Base-by-base conservation (phyloP, 2,113 vertebrate genomes). In the Urocitellus parryii region DNA sequence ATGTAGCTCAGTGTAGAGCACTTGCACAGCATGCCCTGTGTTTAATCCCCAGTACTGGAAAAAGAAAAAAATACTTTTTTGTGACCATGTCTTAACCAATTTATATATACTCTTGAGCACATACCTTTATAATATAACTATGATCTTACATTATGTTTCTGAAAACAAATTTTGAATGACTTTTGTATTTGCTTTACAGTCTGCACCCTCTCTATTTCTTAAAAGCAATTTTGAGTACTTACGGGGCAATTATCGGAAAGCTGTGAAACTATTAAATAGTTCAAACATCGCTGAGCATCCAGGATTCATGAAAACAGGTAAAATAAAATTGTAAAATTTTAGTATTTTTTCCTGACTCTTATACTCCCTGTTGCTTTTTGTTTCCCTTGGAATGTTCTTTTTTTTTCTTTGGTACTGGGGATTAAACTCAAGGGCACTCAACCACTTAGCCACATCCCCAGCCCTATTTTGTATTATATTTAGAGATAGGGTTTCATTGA, bases 151-250 rank as follows among this genome's bases (percentile, higher is more conserved):
- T 27, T 70, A 81, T 53, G 32, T 89, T 48, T 85, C 10, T 58
- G 32, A 96, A 90, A 7, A 82, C 56, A 95, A 80, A 42, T 76
- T 27, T 22, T 89, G 88, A 98, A 56, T 94, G 95, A 97, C 78
- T 86, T 86, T 63, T 84, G 39, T 92, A 95, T 96, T 97, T 97
- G 87, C 83, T 98, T 98, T 83, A 85, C 98, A 99, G 99, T 99
- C 99, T 96, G 99, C 99, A 22, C 99, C 99, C 58, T 99, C 99
- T 51, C 99, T 99, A 11, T 99, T 99, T 98, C 99, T 99, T 86
- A 99, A 99, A 98, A 99, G 99, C 97, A 99, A 99, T 97, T 99
- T 99, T 98, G 99, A 99, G 91, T 99, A 99, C 98, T 98, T 99
- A 98, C 98, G 99, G 98, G 99, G 99, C 98, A 99, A 99, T 99